These are phyloP conservation scores for Gymnogyps californianus DNA, from an alignment of 2,113 vertebrate species.

Conservation along the genomic window DNA sequence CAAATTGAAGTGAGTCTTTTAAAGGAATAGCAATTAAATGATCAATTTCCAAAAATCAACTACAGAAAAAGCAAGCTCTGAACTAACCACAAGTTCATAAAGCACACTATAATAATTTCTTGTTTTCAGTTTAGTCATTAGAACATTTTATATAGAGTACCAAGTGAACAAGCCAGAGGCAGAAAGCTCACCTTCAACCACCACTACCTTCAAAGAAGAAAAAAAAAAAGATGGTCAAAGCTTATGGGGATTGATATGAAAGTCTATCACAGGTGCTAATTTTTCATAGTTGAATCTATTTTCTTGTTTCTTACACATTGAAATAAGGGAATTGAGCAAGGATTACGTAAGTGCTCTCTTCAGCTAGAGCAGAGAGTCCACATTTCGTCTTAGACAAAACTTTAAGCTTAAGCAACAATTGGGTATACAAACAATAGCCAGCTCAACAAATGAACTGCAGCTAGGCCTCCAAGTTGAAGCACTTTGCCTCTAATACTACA, in stretches of 20 bases:
- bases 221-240: background rate
- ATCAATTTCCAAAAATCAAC: background rate
- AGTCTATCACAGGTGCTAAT: background rate
- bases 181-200: background rate
- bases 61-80: background rate
- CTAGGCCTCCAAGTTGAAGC: background rate
- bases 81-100: background rate
- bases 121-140: background rate
- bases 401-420: background rate
- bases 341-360: background rate
- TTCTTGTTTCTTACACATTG: background rate
- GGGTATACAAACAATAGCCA: background rate
- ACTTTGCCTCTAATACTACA: background rate
- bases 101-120: background rate
- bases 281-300: background rate
- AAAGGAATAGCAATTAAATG: background rate
- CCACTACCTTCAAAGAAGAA: background rate
- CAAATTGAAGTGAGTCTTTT: background rate
- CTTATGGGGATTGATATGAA: background rate
- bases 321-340: background rate
- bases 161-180: background rate
- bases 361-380: background rate
- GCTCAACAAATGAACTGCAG: background rate
- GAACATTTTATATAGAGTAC: background rate
- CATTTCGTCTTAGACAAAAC: background rate